Percentiles rank a stretch among this genome's conserved stretches.
phyloP scores from a whole-genome alignment of 1,140 invertebrate genomes.

The Ctenoplectra terminalis region DNA sequence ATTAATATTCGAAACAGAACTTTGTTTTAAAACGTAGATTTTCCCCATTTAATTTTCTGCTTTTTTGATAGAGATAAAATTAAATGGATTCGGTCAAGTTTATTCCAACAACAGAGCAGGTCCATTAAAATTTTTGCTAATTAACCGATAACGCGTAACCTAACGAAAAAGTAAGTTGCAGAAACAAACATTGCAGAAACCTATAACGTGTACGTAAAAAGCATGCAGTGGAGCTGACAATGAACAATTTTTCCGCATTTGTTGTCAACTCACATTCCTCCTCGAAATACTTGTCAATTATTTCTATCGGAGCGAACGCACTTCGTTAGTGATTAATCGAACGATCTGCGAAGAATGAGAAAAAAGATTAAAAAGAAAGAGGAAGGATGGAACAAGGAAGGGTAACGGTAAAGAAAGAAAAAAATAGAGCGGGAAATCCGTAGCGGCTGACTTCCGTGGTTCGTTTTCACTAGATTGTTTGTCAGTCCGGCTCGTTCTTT shows the following conservation, averaged over 20 bases:
- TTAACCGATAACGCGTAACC: not conserved
- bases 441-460: slow-evolving; percentile 53
- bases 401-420: not conserved
- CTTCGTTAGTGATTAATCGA: not conserved
- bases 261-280: not conserved
- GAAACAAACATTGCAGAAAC: too few species aligned
- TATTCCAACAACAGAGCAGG: not conserved
- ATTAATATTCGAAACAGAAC: not conserved
- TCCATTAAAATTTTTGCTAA: slow-evolving; percentile 14
- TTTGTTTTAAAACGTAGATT: not conserved
- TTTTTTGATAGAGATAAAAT: not conserved
- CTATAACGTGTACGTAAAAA: too few species aligned
- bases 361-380: not conserved
- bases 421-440: slow-evolving; percentile 27
- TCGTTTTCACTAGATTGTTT: slow-evolving; percentile 70
- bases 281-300: not conserved
- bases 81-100: not conserved
- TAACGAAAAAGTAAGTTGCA: not conserved
- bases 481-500: slow-evolving; percentile 46
- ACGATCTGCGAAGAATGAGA: not conserved
- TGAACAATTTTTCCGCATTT: not conserved
- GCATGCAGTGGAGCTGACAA: not conserved
- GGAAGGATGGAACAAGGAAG: not conserved
- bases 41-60: too few species aligned
- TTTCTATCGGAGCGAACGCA: too few species aligned